A percentile compares a stretch with the other conserved stretches of the same genome.
phyloP scores from a whole-genome alignment of 1,140 invertebrate genomes.

The Bombus fervidus region DNA sequence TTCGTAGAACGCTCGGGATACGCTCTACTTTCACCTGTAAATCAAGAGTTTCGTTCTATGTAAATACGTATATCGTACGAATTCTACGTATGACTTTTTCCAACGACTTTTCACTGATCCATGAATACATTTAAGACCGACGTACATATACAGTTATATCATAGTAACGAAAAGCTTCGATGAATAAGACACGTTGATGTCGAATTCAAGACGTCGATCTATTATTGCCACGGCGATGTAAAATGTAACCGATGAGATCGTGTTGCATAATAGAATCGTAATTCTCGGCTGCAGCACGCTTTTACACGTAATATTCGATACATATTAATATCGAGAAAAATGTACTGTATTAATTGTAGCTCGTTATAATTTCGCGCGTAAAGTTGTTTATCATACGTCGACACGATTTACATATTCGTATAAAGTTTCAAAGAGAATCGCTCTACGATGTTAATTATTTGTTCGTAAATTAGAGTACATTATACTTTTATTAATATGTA shows the following conservation, averaged over 20 bases:
- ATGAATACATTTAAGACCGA: neutral
- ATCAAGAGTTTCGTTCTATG: constrained; percentile 2
- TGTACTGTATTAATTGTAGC: neutral
- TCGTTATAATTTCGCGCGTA: neutral
- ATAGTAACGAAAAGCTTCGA: neutral
- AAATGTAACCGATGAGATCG: neutral
- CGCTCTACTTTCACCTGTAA: neutral
- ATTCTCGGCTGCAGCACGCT: neutral
- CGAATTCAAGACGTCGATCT: neutral
- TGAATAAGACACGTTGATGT: neutral
- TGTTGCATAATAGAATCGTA: neutral
- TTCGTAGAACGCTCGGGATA: neutral
- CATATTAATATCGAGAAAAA: neutral
- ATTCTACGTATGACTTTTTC: neutral
- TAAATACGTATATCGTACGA: neutral
- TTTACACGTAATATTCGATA: neutral
- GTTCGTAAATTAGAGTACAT: neutral
- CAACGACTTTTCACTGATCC: neutral
- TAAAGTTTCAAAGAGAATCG: neutral
- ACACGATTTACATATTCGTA: neutral
- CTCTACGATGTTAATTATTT: neutral
- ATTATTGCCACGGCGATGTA: neutral
- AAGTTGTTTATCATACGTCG: neutral
- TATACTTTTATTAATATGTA: neutral
- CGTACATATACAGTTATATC: too few species aligned